phyloP scores from a whole-genome alignment of 2,113 vertebrate genomes.

The Xiphias gladius region DNA sequence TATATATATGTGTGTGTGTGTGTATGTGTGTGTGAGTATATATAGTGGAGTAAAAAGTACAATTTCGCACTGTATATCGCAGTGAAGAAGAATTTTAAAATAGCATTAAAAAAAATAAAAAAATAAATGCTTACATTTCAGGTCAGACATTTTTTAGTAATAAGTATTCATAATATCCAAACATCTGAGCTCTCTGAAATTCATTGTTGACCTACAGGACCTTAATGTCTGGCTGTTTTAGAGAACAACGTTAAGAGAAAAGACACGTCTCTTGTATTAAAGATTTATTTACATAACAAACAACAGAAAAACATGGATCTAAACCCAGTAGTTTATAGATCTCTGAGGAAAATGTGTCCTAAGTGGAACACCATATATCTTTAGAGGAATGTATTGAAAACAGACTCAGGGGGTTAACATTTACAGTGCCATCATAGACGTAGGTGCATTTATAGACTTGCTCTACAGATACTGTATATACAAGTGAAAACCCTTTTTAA shows the following conservation, averaged over 20 bases:
- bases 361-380: constrained; percentile 6
- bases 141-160: neutral
- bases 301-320: constrained; percentile 21
- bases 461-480: constrained; percentile 38
- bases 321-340: constrained; percentile 24
- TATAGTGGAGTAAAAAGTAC: too few relatives aligned
- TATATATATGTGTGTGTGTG: too few relatives aligned
- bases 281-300: constrained; percentile 74
- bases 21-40: too few relatives aligned
- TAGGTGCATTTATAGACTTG: constrained; percentile 43
- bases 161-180: neutral
- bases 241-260: neutral
- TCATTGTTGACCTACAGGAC: neutral
- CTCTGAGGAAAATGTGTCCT: constrained; percentile 12
- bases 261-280: constrained; percentile 39
- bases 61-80: too few relatives aligned
- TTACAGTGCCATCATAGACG: constrained; percentile 39
- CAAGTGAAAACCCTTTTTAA: constrained; percentile 25
- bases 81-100: too few relatives aligned
- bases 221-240: too few relatives aligned
- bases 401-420: constrained; percentile 38
- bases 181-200: neutral
- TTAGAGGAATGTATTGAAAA: constrained; percentile 54
- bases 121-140: neutral
- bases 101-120: neutral